Evolutionary conservation across 2,888 invertebrate species (phyloP), one percentile per base, ranked within the genome.

Genomic region (Nomada goodeniana): DNA sequence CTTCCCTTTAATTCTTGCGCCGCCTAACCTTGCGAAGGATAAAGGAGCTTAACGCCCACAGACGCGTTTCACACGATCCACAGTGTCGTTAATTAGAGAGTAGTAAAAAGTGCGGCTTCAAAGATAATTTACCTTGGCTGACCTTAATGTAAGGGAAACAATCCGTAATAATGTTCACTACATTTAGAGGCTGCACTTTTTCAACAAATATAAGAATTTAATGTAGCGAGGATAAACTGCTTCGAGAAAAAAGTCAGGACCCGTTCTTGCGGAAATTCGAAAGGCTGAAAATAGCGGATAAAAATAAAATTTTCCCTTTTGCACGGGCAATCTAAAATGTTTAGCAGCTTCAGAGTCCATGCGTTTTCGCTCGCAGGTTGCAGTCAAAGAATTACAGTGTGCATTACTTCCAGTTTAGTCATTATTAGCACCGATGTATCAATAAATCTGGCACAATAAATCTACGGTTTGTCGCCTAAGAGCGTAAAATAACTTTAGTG

Each of bases 1-100:
- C 63, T 76, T 68, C 85, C 81, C 82, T 87, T 80, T 84, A 88
- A 88, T 87, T 88, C 80, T 73, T 76, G 47, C 80, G 71, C 70
- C 71, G 70, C 72, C 84, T 83, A 87, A 85, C 80, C 84, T 86
- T 84, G 71, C 74, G 70, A 64, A 67, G 76, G 64, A 82, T 85
- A 83, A 85, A 83, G 79, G 73, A 81, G 84, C 84, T 87, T 87
- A 88, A 79, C 81, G 76, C 80, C 76, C 81, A 73, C 64, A 67
- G 80, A 67, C 78, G 60, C 52, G 67, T 72, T 80, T 76, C 74
- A 63, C 76, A 44, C 71, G 74, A 67, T 77, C 53, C 78, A 68
- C 72, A 65, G 76, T 80, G 84, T 84, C 80, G 84, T 87, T 87
- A 87, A 87, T 87, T 87, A 84, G 78, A 87, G 87, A 82, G 83